Base-by-base conservation (phyloP, 30 jellyfish, hydroid and myxozoan species). In the Aurelia coerulea region DNA sequence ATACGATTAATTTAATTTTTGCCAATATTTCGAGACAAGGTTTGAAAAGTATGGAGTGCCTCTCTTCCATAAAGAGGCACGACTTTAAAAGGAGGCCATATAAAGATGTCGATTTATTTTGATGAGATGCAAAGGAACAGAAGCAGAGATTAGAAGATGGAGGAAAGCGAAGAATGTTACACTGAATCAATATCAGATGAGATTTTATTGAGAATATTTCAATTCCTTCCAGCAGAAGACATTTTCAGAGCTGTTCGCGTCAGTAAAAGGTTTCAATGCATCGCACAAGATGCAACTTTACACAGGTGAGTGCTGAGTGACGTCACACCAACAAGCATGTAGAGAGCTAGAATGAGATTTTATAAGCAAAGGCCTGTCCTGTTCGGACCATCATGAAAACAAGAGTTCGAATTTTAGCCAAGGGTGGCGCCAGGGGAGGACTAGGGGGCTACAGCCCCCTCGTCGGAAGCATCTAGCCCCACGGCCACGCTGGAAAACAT, bases 121-220 rank as follows among this genome's bases (percentile, higher is more conserved):
- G 53, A 73, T 14, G 39, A 67, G 0, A 67, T 4, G 53, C 4
- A 37, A 51, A 51, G 49, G 7, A 29, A 1, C 17, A 41, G 65
- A 59, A 52, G 87, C 71, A 62, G 29, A 34, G 56, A 46, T 46
- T 46, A 46, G 56, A 46, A 46, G 56, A 46, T 46, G 56, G 49
- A 31, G 11, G 49, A 10, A 29, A 35, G 32, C 32, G 80, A 59
- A 52, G 87, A 54, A 68, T 18, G 74, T 7, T 10, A 41, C 50
- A 76, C 84, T 80, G 96, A 92, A 62, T 14, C 39, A 8, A 52
- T 87, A 2, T 80, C 98, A 41, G 98, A 92, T 74, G 98, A 92
- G 72, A 72, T 92, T 10, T 66, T 92, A 73, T 68, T 92, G 80
- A 41, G 32, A 10, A 87, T 92, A 14, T 92, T 87, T 62, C 66